phyloP scores from a whole-genome alignment of 2,888 invertebrate species.

The Tetranychus piercei region DNA sequence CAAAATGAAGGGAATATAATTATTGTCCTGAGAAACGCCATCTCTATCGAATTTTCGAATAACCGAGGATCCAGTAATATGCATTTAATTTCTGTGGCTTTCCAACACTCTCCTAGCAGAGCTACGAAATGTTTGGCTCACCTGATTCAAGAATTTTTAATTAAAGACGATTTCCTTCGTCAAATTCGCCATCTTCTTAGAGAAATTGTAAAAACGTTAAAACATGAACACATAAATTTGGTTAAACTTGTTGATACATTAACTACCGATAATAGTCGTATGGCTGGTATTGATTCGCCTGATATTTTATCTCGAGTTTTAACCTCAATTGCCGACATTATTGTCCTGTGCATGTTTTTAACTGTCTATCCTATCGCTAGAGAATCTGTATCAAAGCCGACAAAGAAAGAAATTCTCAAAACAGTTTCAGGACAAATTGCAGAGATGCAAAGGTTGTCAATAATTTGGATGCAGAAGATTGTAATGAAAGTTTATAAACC shows the following conservation, averaged over 20 bases:
- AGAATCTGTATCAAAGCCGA: slow-evolving; percentile 39
- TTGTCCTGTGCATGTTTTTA: slow-evolving; percentile 64
- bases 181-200: slow-evolving; percentile 65
- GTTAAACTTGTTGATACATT: slow-evolving; percentile 14
- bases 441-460: slow-evolving; percentile 59
- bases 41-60: slow-evolving; percentile 75
- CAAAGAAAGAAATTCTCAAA: slow-evolving; percentile 28
- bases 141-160: slow-evolving; percentile 53
- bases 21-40: slow-evolving; percentile 67
- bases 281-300: slow-evolving; percentile 31
- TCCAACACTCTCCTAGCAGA: slow-evolving; percentile 60
- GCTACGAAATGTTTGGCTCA: slow-evolving; percentile 46
- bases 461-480: slow-evolving; percentile 68
- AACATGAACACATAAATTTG: slow-evolving; percentile 36
- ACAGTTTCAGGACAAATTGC: slow-evolving; percentile 37
- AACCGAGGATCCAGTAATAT: slow-evolving; percentile 86
- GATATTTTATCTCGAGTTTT: slow-evolving; percentile 63
- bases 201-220: slow-evolving; percentile 65
- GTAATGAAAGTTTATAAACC: slow-evolving; percentile 56
- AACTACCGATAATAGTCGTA: slow-evolving; percentile 28
- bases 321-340: slow-evolving; percentile 58
- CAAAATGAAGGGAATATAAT: slow-evolving; percentile 64
- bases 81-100: slow-evolving; percentile 69
- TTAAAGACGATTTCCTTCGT: slow-evolving; percentile 72
- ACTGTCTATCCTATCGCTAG: slow-evolving; percentile 54